Base-by-base conservation (phyloP, 2,113 vertebrate genomes). In the Dromas ardeola region DNA sequence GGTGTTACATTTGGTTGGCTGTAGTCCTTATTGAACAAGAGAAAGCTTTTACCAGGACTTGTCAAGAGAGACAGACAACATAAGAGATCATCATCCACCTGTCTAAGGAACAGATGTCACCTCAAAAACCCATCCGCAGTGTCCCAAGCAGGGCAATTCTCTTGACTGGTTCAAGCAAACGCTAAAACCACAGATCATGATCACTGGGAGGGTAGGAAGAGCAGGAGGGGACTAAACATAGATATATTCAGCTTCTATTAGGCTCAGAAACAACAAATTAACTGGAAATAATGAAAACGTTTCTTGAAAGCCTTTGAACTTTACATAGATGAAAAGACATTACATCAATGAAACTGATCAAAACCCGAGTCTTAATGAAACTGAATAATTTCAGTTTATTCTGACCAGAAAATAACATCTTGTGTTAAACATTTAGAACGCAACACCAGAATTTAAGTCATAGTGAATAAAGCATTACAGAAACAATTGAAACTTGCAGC, bases 91-190 rank as follows among this genome's bases (percentile, higher is more conserved):
- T 61, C 30, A 63, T 49, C 63, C 83, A 96, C 74, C 90, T 96
- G 92, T 90, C 86, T 67, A 55, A 83, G 74, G 61, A 95, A 96
- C 91, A 96, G 83, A 81, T 96, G 90, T 73, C 76, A 84, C 47
- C 80, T 81, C 62, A 71, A 95, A 89, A 84, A 72, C 38, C 43
- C 36, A 73, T 71, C 53, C 65, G 80, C 6, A 2, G 53, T 70
- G 92, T 84, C 40, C 29, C 49, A 73, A 53, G 67, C 70, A 81
- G 85, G 58, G 43, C 15, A 63, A 43, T 45, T 76, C 40, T 72
- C 56, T 43, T 52, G 86, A 93, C 66, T 50, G 17, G 56, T 93
- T 88, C 52, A 90, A 95, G 42, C 72, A 94, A 93, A 78, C 67
- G 83, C 42, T 81, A 81, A 89, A 95, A 62, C 5, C 67, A 83